These are phyloP conservation scores for Drosophila seguyi DNA, from an alignment of 1,140 invertebrate genomes.

Conservation along the genomic window DNA sequence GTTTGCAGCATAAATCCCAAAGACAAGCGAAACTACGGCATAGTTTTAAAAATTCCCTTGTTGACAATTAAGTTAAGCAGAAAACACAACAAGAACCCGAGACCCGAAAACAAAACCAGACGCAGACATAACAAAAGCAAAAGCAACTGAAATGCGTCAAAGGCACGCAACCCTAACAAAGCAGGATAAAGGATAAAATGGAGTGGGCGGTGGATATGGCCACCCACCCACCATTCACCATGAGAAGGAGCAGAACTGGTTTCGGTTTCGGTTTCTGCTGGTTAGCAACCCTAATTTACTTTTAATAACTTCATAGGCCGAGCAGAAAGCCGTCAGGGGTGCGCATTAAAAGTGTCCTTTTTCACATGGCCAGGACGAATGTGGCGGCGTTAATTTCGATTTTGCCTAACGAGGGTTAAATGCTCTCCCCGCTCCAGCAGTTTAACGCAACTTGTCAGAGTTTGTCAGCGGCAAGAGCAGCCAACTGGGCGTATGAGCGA, in stretches of 20 bases:
- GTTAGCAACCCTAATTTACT: constrained; percentile 81
- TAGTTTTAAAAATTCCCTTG: constrained; percentile 79
- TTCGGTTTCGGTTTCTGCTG: constrained; percentile 66
- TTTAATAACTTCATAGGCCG: constrained; percentile 82
- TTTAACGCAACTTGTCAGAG: constrained; percentile 56
- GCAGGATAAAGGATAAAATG: constrained; percentile 15
- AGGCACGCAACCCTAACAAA: constrained; percentile 72
- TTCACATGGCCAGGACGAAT: constrained; percentile 71
- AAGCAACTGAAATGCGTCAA: constrained; percentile 63
- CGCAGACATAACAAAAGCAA: constrained; percentile 44
- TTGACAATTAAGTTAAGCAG: constrained; percentile 82
- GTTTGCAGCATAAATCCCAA: constrained; percentile 69
- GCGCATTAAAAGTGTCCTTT: constrained; percentile 78
- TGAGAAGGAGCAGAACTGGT: constrained; percentile 57
- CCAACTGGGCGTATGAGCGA: constrained; percentile 75
- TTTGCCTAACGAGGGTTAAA: constrained; percentile 83
- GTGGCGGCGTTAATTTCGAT: constrained; percentile 77
- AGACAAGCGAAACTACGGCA: constrained; percentile 62
- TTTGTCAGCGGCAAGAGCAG: constrained; percentile 46
- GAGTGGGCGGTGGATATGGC: constrained; percentile 5
- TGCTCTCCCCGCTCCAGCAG: constrained; percentile 34
- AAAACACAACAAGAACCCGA: constrained; percentile 51
- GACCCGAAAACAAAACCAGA: constrained; percentile 37
- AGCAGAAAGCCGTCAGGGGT: constrained; percentile 9
- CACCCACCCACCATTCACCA: constrained; percentile 11